phyloP scores from a whole-genome alignment of 2,888 invertebrate species.

The Metellina segmentata region DNA sequence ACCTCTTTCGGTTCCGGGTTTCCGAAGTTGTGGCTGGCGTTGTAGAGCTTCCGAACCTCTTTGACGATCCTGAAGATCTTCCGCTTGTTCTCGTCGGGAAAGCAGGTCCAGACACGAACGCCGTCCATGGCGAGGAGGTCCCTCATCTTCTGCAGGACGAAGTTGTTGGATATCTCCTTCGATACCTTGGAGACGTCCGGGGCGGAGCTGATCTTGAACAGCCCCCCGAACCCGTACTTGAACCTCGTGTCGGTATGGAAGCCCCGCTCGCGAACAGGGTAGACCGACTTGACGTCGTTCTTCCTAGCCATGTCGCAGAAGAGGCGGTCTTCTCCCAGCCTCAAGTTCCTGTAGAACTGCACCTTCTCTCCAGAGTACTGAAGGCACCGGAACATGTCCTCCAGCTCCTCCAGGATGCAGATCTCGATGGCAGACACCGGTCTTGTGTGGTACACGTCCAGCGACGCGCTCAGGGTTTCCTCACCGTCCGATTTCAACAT shows the following conservation, averaged over 20 bases:
- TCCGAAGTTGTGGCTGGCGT: not conserved
- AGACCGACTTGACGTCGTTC: not conserved
- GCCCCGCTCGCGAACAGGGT: not conserved
- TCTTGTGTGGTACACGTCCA: not conserved
- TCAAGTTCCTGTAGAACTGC: not conserved
- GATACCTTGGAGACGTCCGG: constrained; percentile 18
- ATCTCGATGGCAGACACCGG: not conserved
- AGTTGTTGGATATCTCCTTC: not conserved
- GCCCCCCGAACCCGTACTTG: not conserved
- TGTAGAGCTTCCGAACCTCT: constrained; percentile 31
- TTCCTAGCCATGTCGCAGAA: not conserved
- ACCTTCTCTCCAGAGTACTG: not conserved
- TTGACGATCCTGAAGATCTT: constrained; percentile 18
- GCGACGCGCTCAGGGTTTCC: too few species aligned
- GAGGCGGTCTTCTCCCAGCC: not conserved
- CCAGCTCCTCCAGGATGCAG: constrained; percentile 16
- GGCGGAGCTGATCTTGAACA: constrained; percentile 8
- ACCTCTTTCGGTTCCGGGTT: too few species aligned
- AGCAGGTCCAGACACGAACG: not conserved
- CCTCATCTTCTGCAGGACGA: constrained; percentile 14
- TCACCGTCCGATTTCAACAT: not conserved
- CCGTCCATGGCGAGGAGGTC: constrained; percentile 9
- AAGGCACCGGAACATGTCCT: not conserved
- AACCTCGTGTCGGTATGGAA: not conserved
- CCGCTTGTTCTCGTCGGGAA: constrained; percentile 5